Evolutionary conservation across 2,113 vertebrate genomes (phyloP).

Genomic region (Rhea americana): DNA sequence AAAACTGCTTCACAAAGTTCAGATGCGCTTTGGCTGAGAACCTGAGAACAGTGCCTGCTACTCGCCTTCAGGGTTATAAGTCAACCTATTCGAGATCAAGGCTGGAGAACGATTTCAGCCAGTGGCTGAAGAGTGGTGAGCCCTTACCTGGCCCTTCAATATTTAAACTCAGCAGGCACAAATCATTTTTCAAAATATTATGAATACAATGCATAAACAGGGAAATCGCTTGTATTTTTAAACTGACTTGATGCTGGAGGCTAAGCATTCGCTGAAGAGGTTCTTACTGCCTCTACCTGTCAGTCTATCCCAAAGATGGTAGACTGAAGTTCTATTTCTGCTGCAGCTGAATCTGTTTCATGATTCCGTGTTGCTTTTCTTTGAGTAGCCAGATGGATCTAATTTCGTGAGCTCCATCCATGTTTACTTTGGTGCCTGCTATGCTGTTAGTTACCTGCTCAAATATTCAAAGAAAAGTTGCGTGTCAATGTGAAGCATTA

Average conservation of each 20-base stretch:
- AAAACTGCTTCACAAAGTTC: not conserved
- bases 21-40: not conserved
- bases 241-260: not conserved
- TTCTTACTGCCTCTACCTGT: not conserved
- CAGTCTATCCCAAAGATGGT: fast-evolving
- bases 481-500: conserved; percentile 26
- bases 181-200: not conserved
- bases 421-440: conserved; percentile 30
- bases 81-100: not conserved
- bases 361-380: not conserved
- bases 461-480: not conserved
- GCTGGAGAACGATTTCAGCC: not conserved
- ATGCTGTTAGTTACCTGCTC: conserved; percentile 33
- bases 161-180: not conserved
- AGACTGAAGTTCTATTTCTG: not conserved
- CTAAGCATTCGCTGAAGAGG: not conserved
- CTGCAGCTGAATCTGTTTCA: not conserved
- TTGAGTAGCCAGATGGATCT: not conserved
- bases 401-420: not conserved
- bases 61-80: not conserved
- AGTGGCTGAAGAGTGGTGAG: not conserved
- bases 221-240: not conserved
- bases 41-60: not conserved
- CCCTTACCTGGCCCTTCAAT: not conserved
- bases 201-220: not conserved